phyloP scores from a whole-genome alignment of 2,797 vertebrate species.

The Borostomias antarcticus region DNA sequence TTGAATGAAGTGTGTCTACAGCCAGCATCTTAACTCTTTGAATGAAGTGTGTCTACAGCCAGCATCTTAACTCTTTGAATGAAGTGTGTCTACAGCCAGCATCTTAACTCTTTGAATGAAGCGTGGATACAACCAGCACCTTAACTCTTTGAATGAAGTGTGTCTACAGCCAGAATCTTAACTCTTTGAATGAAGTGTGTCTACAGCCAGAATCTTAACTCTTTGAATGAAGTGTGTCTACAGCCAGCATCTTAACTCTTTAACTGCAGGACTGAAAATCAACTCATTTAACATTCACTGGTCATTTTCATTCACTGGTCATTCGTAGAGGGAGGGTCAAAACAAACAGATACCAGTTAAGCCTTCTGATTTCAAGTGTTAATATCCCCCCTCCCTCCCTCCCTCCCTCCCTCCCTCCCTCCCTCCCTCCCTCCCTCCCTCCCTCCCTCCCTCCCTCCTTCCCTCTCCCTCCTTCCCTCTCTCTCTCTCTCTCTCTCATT shows the following conservation, averaged over 20 bases:
- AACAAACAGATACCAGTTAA: neutral
- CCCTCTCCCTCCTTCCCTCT: neutral
- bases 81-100: too few species aligned
- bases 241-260: neutral
- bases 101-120: too few species aligned
- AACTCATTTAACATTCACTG: neutral
- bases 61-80: too few species aligned
- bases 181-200: too few species aligned
- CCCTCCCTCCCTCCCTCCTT: neutral
- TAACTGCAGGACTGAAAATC: neutral
- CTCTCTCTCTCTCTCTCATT: neutral
- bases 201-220: too few species aligned
- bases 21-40: too few species aligned
- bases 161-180: too few species aligned
- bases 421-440: neutral
- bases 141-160: slow-evolving; percentile 36
- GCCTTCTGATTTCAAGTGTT: neutral
- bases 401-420: neutral
- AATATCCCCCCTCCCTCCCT: neutral
- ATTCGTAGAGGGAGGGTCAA: neutral
- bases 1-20: too few species aligned
- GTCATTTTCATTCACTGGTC: neutral
- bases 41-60: too few species aligned
- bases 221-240: neutral
- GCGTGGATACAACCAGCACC: too few species aligned